These are phyloP conservation scores for Engraulis encrasicolus DNA, from an alignment of 2,113 vertebrate species.

Conservation along the genomic window DNA sequence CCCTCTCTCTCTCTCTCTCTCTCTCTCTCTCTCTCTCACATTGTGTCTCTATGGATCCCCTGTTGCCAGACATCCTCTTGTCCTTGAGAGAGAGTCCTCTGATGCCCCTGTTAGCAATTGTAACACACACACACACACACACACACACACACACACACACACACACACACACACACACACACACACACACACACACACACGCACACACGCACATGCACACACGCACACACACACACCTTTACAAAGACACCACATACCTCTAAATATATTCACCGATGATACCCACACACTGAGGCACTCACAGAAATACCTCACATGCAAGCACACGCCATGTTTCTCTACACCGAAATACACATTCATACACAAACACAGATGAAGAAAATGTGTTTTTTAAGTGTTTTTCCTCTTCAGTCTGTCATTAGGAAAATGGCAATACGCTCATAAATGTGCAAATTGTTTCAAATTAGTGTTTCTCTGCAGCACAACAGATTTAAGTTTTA, in stretches of 20 bases:
- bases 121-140: background rate
- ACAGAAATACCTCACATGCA: background rate
- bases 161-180: background rate
- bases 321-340: too few relatives aligned
- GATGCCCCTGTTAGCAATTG: constrained; percentile 56
- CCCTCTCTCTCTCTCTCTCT: too few relatives aligned
- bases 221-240: too few relatives aligned
- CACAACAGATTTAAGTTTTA: too few relatives aligned
- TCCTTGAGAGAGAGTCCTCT: constrained; percentile 73
- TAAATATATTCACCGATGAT: too few relatives aligned
- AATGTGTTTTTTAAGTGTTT: background rate
- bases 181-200: background rate
- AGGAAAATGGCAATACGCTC: background rate
- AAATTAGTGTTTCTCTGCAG: background rate
- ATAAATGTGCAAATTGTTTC: background rate
- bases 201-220: too few relatives aligned
- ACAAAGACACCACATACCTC: too few relatives aligned
- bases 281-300: background rate
- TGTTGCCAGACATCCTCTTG: constrained; percentile 58
- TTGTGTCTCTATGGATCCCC: too few relatives aligned
- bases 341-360: background rate
- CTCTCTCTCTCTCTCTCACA: too few relatives aligned
- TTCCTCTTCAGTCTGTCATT: background rate
- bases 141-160: background rate
- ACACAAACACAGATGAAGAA: background rate